Conservation (phyloP, 2,888 invertebrate genomes). For the Sarcophaga subvicina region DNA sequence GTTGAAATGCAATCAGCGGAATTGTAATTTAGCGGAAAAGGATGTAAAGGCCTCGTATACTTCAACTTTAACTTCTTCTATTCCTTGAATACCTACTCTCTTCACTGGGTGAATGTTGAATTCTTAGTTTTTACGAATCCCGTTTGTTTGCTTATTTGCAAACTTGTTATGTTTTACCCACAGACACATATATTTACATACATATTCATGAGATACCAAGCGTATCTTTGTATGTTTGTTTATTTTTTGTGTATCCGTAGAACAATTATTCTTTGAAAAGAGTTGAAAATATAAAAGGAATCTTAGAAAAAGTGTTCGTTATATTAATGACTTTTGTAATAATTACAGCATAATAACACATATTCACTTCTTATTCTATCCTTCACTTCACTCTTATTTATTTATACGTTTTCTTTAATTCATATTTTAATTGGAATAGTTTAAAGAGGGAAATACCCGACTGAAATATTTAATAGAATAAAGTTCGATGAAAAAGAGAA, state of each 20-base stretch:
- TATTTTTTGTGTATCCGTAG: neutral
- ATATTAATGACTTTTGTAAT: conserved; percentile 66
- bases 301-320: conserved; percentile 49
- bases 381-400: conserved; percentile 1
- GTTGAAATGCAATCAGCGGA: conserved; percentile 79
- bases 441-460: conserved; percentile 14
- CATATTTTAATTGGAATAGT: conserved; percentile 56
- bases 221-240: neutral
- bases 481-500: neutral
- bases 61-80: conserved; percentile 62
- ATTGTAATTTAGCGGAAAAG: conserved; percentile 80
- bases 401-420: neutral
- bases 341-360: conserved; percentile 62
- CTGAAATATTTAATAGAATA: neutral
- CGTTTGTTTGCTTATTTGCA: neutral
- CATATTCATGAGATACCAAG: neutral
- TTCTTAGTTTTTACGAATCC: neutral
- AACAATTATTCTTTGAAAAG: conserved; percentile 10
- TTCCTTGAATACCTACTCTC: neutral
- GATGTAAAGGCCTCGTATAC: conserved; percentile 73
- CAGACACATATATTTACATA: neutral
- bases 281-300: conserved; percentile 26
- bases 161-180: conserved; percentile 17
- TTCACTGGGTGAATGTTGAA: neutral
- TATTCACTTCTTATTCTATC: neutral